phyloP scores from a whole-genome alignment of 2,113 vertebrate species.

The Nematolebias whitei region DNA sequence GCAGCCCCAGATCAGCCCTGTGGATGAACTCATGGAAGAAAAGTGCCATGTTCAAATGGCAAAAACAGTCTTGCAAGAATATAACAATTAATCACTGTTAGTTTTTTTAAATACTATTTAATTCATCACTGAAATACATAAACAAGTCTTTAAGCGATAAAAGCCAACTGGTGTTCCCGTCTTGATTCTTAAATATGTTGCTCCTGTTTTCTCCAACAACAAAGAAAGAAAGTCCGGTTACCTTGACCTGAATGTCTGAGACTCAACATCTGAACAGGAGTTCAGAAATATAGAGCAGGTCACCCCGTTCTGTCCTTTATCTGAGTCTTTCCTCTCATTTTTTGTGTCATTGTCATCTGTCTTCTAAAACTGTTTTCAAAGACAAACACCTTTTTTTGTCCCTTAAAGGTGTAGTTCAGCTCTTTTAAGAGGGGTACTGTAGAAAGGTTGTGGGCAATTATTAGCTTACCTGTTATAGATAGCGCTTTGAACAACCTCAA shows the following conservation, averaged over 20 bases:
- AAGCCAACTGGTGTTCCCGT: not conserved
- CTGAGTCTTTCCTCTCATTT: conserved; percentile 5
- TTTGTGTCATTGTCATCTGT: conserved; percentile 15
- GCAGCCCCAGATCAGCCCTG: no score
- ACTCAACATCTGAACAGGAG: not conserved
- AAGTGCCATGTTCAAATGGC: no score
- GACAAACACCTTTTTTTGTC: not conserved
- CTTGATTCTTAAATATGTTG: not conserved
- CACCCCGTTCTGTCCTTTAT: conserved; percentile 21
- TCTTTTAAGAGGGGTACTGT: no score
- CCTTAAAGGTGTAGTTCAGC: not conserved
- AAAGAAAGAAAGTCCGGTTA: not conserved
- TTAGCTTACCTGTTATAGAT: no score
- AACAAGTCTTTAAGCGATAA: no score
- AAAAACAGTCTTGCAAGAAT: no score
- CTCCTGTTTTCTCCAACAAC: not conserved
- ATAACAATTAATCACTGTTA: no score
- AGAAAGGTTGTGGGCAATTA: no score
- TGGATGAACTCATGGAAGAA: no score
- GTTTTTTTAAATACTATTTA: no score
- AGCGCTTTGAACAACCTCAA: no score
- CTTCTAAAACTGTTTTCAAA: conserved; percentile 9
- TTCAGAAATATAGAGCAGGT: conserved; percentile 16
- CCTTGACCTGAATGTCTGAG: not conserved
- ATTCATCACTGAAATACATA: not conserved